Percentiles rank a stretch among this genome's conserved stretches.
Evolutionary conservation across 2,888 invertebrate genomes (phyloP).

Genomic region (Lycaena phlaeas): DNA sequence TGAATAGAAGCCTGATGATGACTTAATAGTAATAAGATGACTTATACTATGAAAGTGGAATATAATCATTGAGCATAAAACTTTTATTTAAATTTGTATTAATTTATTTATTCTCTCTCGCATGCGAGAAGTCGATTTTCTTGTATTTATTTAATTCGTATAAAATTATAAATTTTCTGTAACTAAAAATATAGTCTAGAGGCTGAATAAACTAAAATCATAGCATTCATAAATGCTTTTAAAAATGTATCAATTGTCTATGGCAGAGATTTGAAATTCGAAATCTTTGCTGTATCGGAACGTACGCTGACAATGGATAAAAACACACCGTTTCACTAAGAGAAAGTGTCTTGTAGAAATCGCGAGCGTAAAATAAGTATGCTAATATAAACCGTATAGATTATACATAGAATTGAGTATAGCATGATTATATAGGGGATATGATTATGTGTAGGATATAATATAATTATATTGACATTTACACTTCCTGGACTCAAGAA

Average conservation of each 20-base stretch:
- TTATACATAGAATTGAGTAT: conserved; percentile 7
- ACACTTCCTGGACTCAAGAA: conserved; percentile 1
- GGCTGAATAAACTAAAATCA: no score
- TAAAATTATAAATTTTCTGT: no score
- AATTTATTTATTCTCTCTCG: no score
- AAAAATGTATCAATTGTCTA: background rate
- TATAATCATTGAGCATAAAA: no score
- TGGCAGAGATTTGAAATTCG: conserved; percentile 10
- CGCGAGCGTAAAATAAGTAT: conserved; percentile 21
- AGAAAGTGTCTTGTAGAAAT: conserved; percentile 56
- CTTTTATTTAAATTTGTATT: no score
- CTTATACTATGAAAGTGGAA: no score
- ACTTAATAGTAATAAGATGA: no score
- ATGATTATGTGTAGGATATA: conserved; percentile 5
- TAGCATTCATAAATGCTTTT: no score
- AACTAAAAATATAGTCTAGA: no score
- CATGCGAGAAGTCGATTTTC: no score
- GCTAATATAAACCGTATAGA: conserved; percentile 20
- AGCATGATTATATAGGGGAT: background rate
- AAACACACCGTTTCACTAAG: conserved; percentile 66
- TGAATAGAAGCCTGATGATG: no score
- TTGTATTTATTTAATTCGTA: no score
- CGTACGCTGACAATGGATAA: conserved; percentile 48
- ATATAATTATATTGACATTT: background rate
- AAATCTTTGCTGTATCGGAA: conserved; percentile 18